phyloP scores from a whole-genome alignment of 1,140 invertebrate genomes.

The Bombus sibiricus region DNA sequence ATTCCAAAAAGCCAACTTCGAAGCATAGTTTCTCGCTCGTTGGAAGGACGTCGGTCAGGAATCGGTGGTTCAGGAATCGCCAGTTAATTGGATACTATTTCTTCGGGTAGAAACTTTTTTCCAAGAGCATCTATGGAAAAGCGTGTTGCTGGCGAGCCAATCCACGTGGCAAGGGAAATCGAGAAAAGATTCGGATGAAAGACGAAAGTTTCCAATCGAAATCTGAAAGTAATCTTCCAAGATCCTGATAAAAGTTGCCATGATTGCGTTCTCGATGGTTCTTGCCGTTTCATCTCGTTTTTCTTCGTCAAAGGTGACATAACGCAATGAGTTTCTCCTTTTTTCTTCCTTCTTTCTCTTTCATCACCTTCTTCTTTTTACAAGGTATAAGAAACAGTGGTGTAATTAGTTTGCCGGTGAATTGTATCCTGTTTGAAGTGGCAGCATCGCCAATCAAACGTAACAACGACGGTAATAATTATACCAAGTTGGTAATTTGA shows the following conservation, averaged over 20 bases:
- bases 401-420: background rate
- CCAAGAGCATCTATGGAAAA: too few relatives aligned
- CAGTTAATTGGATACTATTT: background rate
- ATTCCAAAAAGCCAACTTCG: background rate
- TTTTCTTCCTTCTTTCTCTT: too few relatives aligned
- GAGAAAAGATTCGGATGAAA: background rate
- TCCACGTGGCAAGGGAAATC: background rate
- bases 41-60: background rate
- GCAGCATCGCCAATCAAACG: background rate
- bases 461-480: background rate
- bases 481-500: background rate
- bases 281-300: background rate
- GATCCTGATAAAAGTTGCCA: slow-evolving; percentile 18
- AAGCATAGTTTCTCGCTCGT: background rate
- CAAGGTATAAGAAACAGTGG: background rate
- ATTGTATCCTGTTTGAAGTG: background rate
- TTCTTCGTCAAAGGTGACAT: background rate
- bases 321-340: background rate
- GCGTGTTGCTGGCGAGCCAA: background rate
- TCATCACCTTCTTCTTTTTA: too few relatives aligned
- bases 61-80: background rate
- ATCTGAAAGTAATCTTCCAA: slow-evolving; percentile 21
- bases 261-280: background rate
- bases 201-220: background rate
- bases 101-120: background rate